phyloP scores from a whole-genome alignment of 2,888 invertebrate species.

The Coleophora flavipennella region DNA sequence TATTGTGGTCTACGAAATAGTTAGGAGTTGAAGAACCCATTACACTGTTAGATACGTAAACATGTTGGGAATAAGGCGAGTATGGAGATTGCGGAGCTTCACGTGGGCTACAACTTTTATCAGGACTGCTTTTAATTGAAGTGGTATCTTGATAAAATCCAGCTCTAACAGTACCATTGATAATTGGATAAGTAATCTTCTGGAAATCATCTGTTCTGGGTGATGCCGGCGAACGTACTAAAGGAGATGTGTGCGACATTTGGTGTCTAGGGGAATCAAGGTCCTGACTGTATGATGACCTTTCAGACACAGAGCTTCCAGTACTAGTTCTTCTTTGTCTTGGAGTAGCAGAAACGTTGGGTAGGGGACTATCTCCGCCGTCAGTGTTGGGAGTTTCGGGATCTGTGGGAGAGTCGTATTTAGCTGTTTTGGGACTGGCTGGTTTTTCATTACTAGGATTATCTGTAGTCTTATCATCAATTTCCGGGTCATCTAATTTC shows the following conservation, averaged over 20 bases:
- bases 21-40: slow-evolving; percentile 49
- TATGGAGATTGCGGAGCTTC: slow-evolving; percentile 75
- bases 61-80: slow-evolving; percentile 61
- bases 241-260: slow-evolving; percentile 81
- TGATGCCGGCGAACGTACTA: slow-evolving; percentile 83
- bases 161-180: slow-evolving; percentile 88
- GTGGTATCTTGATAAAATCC: slow-evolving; percentile 92
- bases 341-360: slow-evolving; percentile 39
- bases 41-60: slow-evolving; percentile 52
- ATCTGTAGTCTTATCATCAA: slow-evolving; percentile 53
- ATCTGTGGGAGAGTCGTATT: slow-evolving; percentile 54
- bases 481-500: slow-evolving; percentile 71
- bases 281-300: slow-evolving; percentile 85
- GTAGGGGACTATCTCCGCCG: slow-evolving; percentile 55
- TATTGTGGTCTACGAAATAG: slow-evolving; percentile 58
- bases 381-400: slow-evolving; percentile 54
- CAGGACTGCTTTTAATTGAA: slow-evolving; percentile 87
- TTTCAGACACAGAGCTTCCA: slow-evolving; percentile 84
- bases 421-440: slow-evolving; percentile 39
- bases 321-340: slow-evolving; percentile 82
- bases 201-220: slow-evolving; percentile 81
- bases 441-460: slow-evolving; percentile 36
- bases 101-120: slow-evolving; percentile 86
- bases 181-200: slow-evolving; percentile 78
- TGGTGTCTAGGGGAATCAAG: slow-evolving; percentile 83